These are phyloP conservation scores for Aphelocoma coerulescens DNA, from an alignment of 2,113 vertebrate genomes.

Conservation along the genomic window DNA sequence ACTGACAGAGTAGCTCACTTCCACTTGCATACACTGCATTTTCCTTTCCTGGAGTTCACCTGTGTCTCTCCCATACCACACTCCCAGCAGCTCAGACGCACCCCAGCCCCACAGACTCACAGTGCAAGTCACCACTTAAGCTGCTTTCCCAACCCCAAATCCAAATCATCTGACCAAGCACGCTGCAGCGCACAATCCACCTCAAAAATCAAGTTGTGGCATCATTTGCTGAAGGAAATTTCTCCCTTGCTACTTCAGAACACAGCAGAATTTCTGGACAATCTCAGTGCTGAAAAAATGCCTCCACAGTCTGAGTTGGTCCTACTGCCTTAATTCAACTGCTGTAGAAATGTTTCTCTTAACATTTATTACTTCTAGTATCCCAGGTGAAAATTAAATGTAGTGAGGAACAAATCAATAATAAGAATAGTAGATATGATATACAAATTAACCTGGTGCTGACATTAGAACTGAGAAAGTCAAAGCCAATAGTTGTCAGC, in stretches of 20 bases:
- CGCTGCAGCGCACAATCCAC: not conserved
- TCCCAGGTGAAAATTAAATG: not conserved
- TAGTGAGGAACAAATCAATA: not conserved
- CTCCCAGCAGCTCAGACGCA: not conserved
- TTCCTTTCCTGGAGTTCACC: not conserved
- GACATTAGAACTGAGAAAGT: not conserved
- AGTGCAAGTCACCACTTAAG: not conserved
- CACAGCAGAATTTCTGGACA: not conserved
- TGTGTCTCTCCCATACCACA: fast-evolving
- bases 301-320: not conserved
- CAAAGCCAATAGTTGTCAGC: not conserved
- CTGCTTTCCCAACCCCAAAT: slow-evolving; percentile 49
- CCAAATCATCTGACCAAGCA: slow-evolving; percentile 23
- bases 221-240: not conserved
- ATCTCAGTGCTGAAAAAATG: not conserved
- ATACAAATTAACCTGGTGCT: not conserved
- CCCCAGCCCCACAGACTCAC: not conserved
- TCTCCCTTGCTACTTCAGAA: not conserved
- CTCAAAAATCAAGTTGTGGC: not conserved
- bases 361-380: not conserved
- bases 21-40: not conserved
- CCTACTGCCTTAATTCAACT: not conserved
- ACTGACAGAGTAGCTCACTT: not conserved
- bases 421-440: not conserved
- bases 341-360: not conserved